Conservation (phyloP, 2,888 invertebrate species). For the Agapostemon virescens region DNA sequence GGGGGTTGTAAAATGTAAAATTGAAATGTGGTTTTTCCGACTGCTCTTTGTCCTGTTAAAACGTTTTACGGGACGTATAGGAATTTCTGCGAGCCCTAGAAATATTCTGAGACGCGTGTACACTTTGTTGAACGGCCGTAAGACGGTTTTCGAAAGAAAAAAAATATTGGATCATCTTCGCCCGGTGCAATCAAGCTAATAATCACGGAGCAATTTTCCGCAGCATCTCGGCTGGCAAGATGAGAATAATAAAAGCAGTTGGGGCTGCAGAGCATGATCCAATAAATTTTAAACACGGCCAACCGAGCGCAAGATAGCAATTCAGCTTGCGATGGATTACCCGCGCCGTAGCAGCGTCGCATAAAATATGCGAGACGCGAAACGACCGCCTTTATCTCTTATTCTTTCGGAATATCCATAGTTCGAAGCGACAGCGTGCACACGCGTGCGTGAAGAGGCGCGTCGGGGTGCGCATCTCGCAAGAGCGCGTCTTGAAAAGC, state of each 20-base stretch:
- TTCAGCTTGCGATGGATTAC: neutral
- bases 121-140: no score
- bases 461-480: neutral
- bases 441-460: neutral
- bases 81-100: no score
- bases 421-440: neutral
- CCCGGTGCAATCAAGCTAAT: neutral
- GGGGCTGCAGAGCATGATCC: neutral
- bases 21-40: no score
- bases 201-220: neutral
- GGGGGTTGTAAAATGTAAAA: no score
- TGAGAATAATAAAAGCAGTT: neutral
- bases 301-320: neutral
- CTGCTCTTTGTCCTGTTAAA: no score
- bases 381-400: conserved; percentile 6
- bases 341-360: neutral
- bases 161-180: no score
- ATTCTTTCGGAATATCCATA: conserved; percentile 4
- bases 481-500: no score
- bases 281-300: neutral
- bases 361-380: neutral
- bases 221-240: neutral
- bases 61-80: no score
- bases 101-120: no score
- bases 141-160: no score